Evolutionary conservation across 92 coral and sea anemone genomes (phyloP).

Genomic region (Palythoa heliodiscus): DNA sequence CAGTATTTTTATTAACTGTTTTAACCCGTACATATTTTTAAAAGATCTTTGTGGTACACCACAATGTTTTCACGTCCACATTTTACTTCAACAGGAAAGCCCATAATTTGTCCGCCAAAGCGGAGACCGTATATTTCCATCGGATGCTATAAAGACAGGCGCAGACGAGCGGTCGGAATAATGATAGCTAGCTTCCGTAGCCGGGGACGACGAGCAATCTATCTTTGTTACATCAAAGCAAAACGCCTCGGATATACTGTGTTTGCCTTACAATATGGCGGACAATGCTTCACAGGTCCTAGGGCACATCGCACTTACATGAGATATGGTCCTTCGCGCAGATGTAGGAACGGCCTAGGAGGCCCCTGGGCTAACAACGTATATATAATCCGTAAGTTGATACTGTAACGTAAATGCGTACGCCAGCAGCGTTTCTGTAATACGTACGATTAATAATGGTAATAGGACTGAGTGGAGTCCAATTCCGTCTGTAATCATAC

Average conservation of each 20-base stretch:
- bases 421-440: no score
- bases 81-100: conserved; percentile 11
- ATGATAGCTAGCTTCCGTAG: conserved; percentile 25
- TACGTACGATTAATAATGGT: no score
- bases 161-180: conserved; percentile 50
- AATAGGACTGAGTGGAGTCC: no score
- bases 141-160: conserved; percentile 63
- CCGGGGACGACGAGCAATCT: conserved; percentile 29
- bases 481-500: no score
- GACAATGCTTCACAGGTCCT: conserved; percentile 59
- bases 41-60: no score
- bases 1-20: no score
- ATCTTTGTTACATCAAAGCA: conserved; percentile 21
- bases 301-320: conserved; percentile 64
- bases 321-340: conserved; percentile 59
- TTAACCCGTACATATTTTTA: no score
- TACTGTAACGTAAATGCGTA: neutral
- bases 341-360: conserved; percentile 63
- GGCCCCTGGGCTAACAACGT: conserved; percentile 69
- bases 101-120: conserved; percentile 26
- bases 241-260: conserved; percentile 35
- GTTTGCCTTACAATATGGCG: conserved; percentile 59
- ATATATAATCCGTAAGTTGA: conserved; percentile 41
- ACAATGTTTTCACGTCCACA: neutral
- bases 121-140: conserved; percentile 16